Percentiles rank a stretch among this genome's conserved stretches.
phyloP scores from a whole-genome alignment of 1,140 invertebrate species.

The Drosophila ironensis region DNA sequence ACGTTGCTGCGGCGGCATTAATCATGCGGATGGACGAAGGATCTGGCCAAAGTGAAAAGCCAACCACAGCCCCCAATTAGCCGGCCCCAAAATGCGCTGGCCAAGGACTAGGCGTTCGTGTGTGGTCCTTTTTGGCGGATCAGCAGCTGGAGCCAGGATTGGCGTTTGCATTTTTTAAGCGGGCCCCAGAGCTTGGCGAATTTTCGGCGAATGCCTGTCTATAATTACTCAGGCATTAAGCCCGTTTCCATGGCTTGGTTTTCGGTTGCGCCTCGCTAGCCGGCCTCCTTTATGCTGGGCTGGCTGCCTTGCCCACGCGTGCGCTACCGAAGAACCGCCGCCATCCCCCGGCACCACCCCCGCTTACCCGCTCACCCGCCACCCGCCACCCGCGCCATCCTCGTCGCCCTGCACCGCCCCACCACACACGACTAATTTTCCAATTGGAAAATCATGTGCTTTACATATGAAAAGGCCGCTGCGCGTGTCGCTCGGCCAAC shows the following conservation, averaged over 20 bases:
- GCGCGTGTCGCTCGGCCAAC: conserved; percentile 77
- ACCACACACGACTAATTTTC: conserved; percentile 69
- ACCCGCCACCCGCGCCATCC: background rate
- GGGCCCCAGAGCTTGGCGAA: conserved; percentile 5
- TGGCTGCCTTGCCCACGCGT: conserved; percentile 71
- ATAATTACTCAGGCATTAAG: conserved; percentile 75
- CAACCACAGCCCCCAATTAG: conserved; percentile 60
- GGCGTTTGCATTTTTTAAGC: background rate
- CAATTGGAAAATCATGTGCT: conserved; percentile 80
- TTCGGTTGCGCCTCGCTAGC: conserved; percentile 75
- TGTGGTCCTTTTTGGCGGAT: conserved; percentile 50
- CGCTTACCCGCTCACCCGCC: background rate
- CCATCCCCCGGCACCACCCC: background rate
- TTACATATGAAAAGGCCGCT: conserved; percentile 77
- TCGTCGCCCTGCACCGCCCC: background rate
- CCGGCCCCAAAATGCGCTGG: conserved; percentile 32
- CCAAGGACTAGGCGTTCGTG: conserved; percentile 42
- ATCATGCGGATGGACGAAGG: conserved; percentile 48
- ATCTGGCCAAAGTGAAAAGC: conserved; percentile 10
- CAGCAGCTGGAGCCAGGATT: conserved; percentile 3
- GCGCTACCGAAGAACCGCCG: conserved; percentile 51
- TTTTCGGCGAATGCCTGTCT: conserved; percentile 50
- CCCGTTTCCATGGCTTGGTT: conserved; percentile 73
- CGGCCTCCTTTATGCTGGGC: conserved; percentile 71
- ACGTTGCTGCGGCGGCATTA: conserved; percentile 73